Base-by-base conservation (phyloP, 2,113 vertebrate genomes). In the Polypterus senegalus region DNA sequence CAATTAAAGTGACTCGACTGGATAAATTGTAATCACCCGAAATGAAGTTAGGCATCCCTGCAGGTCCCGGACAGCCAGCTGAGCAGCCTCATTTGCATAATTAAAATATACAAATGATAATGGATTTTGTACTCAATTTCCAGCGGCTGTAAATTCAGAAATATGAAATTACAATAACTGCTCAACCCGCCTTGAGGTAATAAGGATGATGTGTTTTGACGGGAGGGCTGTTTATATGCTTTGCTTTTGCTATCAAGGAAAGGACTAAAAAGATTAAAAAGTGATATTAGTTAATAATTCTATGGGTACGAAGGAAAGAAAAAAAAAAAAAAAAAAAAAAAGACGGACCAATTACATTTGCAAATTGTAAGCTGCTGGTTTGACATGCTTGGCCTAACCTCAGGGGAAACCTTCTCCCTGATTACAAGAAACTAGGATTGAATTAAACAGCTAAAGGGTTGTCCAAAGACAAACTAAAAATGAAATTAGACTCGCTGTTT, bases 101-200 rank as follows among this genome's bases (percentile, higher is more conserved):
- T 98, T 98, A 98, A 97, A 98, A 98, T 97, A 97, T 96, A 97
- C 93, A 97, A 98, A 98, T 97, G 96, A 97, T 98, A 97, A 98
- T 98, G 94, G 93, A 97, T 97, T 97, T 97, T 96, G 93, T 97
- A 97, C 92, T 98, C 93, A 97, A 97, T 98, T 97, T 97, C 94
- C 93, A 98, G 93, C 88, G 91, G 96, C 94, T 96, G 94, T 93
- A 90, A 91, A 96, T 94, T 88, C 83, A 88, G 76, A 96, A 93
- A 92, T 94, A 93, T 94, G 95, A 97, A 96, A 97, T 96, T 91
- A 95, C 91, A 96, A 97, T 92, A 93, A 94, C 88, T 89, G 89
- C 83, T 83, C 81, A 83, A 75, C 78, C 71, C 63, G 92, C 94
- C 93, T 89, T 85, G 84, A 93, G 93, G 91, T 88, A 87, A 89